These are phyloP conservation scores for Zaprionus gabonicus DNA, from an alignment of 1,140 invertebrate genomes.

Conservation along the genomic window DNA sequence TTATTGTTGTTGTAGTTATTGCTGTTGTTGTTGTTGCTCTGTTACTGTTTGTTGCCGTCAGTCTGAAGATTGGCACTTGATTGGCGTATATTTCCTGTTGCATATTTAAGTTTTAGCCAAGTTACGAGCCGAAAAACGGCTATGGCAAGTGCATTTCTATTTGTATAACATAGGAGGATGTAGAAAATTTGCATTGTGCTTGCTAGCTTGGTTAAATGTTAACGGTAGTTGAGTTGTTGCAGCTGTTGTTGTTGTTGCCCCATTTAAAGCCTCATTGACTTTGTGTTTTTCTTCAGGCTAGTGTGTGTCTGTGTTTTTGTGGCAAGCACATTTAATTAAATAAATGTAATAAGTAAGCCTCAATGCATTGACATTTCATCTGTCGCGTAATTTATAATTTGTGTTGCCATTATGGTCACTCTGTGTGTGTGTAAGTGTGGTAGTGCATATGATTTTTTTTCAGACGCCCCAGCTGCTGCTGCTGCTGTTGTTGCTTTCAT, in stretches of 20 bases:
- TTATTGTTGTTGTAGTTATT: constrained; percentile 52
- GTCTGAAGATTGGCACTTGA: constrained; percentile 77
- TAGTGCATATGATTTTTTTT: constrained; percentile 31
- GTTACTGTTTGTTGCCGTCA: constrained; percentile 67
- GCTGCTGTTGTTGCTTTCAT: constrained; percentile 59
- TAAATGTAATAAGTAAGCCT: constrained; percentile 76
- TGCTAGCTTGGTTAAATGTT: constrained; percentile 10
- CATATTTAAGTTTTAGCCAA: constrained; percentile 77
- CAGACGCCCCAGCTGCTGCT: constrained; percentile 41
- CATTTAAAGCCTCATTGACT: constrained; percentile 26
- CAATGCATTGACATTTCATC: constrained; percentile 79
- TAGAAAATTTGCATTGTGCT: constrained; percentile 36
- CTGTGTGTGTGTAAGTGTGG: constrained; percentile 12
- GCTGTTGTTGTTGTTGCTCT: constrained; percentile 38
- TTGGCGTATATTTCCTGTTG: constrained; percentile 83
- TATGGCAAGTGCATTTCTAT: constrained; percentile 74
- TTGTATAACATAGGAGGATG: constrained; percentile 61
- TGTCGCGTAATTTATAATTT: constrained; percentile 82
- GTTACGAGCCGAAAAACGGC: constrained; percentile 41
- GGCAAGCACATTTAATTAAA: constrained; percentile 69
- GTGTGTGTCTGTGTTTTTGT: constrained; percentile 19
- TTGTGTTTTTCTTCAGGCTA: constrained; percentile 10
- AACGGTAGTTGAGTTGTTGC: not conserved
- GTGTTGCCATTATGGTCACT: constrained; percentile 74
- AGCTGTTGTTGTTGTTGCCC: not conserved